phyloP scores from a whole-genome alignment of 2,888 invertebrate species.

The Agrotis clavis region DNA sequence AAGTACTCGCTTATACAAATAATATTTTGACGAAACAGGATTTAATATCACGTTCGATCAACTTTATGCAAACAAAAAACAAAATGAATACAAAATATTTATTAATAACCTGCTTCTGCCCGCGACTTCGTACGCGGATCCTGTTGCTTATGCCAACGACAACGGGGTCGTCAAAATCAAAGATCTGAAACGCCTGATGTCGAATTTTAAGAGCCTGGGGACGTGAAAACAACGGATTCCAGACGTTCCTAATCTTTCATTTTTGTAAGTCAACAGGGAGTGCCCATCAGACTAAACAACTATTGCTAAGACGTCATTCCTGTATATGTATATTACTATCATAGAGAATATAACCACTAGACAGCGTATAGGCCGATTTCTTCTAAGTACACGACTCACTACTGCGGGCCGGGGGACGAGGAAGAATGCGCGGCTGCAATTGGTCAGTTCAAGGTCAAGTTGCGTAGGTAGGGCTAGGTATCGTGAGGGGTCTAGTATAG shows the following conservation, averaged over 20 bases:
- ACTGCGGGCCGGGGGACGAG: not conserved
- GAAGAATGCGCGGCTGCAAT: conserved; percentile 2
- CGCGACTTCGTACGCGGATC: no score
- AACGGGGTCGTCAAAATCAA: no score
- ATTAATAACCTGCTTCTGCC: no score
- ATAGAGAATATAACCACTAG: conserved; percentile 6
- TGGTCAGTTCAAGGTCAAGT: conserved; percentile 7
- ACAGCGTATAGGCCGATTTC: not conserved
- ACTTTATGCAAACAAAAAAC: conserved; percentile 15
- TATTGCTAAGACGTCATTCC: no score
- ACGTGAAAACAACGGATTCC: no score
- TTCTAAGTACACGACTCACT: not conserved
- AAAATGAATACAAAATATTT: conserved; percentile 12
- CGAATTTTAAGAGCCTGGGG: no score
- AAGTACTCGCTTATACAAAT: not conserved
- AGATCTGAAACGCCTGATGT: no score
- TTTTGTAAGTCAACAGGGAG: no score
- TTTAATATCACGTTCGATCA: conserved; percentile 15
- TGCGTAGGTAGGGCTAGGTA: not conserved
- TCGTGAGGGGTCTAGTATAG: not conserved
- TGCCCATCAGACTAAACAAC: no score
- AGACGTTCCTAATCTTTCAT: no score
- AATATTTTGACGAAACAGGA: not conserved
- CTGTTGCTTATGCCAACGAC: no score
- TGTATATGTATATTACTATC: no score